Percentiles rank a stretch among this genome's conserved stretches.
These are phyloP conservation scores for Lepeophtheirus nordmannii DNA, from an alignment of 2,888 invertebrate species.

Conservation along the genomic window DNA sequence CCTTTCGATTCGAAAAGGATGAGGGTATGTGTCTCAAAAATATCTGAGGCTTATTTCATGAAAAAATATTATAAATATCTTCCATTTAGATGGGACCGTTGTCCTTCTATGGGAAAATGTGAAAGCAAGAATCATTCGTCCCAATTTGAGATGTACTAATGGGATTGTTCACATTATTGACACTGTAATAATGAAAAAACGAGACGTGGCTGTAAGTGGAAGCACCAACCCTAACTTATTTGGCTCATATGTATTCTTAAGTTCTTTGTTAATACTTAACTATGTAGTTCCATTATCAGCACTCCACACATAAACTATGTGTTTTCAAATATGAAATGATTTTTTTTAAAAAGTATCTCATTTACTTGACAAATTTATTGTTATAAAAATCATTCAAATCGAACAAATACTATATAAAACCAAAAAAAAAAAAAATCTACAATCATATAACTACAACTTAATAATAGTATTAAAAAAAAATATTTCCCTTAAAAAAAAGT, in stretches of 20 bases:
- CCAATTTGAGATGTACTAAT: conserved; percentile 86
- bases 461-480: no score
- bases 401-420: no score
- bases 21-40: background rate
- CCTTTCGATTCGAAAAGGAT: background rate
- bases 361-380: no score
- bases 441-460: no score
- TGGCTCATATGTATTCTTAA: background rate
- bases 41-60: background rate
- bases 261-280: background rate
- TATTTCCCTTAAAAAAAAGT: no score
- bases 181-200: conserved; percentile 62
- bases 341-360: no score
- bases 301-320: no score
- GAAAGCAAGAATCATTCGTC: conserved; percentile 65
- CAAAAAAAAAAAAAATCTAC: no score
- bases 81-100: background rate
- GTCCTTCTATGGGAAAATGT: conserved; percentile 30
- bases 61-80: background rate
- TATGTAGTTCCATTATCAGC: background rate
- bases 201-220: conserved; percentile 56
- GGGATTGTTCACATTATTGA: conserved; percentile 89
- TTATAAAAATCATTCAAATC: no score
- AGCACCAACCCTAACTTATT: conserved; percentile 29
- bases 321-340: no score